Conservation (phyloP, 2,888 invertebrate genomes). For the Tenthredo amoena region DNA sequence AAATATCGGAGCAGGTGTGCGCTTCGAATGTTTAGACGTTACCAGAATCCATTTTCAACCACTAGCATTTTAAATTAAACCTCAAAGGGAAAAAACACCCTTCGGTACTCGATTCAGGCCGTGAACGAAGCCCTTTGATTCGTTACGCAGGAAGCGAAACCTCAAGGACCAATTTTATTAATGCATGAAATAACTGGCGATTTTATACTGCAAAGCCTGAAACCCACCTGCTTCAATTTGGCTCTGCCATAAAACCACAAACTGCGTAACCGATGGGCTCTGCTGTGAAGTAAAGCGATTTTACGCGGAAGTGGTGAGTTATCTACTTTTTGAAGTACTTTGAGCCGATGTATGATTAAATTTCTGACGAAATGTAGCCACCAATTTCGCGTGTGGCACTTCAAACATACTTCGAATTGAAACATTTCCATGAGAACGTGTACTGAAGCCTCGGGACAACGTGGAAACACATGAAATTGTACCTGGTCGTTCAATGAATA, state of each 20-base stretch:
- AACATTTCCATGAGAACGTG: background rate
- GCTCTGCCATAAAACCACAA: background rate
- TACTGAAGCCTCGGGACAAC: background rate
- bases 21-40: background rate
- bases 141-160: background rate
- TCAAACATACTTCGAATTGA: background rate
- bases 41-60: background rate
- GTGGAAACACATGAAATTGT: background rate
- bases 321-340: background rate
- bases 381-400: background rate
- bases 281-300: background rate
- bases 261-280: background rate
- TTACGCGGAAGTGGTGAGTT: background rate
- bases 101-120: background rate
- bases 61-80: background rate
- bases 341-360: background rate
- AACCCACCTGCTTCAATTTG: background rate
- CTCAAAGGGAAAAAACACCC: background rate
- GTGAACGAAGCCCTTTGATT: background rate
- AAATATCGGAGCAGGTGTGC: background rate
- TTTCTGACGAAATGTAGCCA: background rate
- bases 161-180: background rate
- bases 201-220: background rate
- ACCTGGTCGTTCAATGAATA: background rate
- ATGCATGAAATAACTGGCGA: constrained; percentile 10